Base-by-base conservation (phyloP, 2,888 invertebrate genomes). In the Cheilosia impressa region DNA sequence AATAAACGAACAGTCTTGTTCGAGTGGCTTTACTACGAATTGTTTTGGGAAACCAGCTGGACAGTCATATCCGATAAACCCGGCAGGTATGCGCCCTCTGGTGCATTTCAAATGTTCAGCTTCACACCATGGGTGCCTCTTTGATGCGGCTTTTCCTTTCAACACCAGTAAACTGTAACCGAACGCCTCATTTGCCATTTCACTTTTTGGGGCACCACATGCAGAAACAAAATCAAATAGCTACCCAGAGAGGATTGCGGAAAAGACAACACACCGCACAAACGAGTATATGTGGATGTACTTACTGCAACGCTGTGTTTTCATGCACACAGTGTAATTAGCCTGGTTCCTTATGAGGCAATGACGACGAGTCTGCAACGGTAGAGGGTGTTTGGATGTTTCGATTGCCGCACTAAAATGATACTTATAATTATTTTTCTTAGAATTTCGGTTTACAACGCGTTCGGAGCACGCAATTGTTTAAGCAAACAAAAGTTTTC, bases 391-490 rank as follows among this genome's bases (percentile, higher is more conserved):
- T 6, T 45, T 45, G n/a, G 17, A n/a, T 43, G 6, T 15, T 43
- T 45, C 5, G 63, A n/a, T 77, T 38, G 10, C 9, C 68, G 22
- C 43, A 6, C 47, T 65, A 45, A 71, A 76, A 58, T 85, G 81
- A 68, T 85, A 85, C 76, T 68, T 24, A 24, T 24, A 24, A 13
- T 43, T 50, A 22, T 41, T 63, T 9, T 31, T 38, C n/a, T 69
- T 24, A 85, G 85, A 85, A 85, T 85, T 81, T 85, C 65, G 58
- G 84, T 78, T 38, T 34, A 47, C 19, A 50, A 65, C 55, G 68
- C 43, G 50, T 65, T 63, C 50, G 22, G 53, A 68, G 17, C 84
- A 77, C 76, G 81, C 80, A 81, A 76, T 76, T 47, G 45, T 19
- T 63, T 60, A 65, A 38, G 27, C 73, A 60, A 77, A 65, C 69